Conservation (phyloP, 2,113 vertebrate genomes). For the Cynopterus brachyotis region DNA sequence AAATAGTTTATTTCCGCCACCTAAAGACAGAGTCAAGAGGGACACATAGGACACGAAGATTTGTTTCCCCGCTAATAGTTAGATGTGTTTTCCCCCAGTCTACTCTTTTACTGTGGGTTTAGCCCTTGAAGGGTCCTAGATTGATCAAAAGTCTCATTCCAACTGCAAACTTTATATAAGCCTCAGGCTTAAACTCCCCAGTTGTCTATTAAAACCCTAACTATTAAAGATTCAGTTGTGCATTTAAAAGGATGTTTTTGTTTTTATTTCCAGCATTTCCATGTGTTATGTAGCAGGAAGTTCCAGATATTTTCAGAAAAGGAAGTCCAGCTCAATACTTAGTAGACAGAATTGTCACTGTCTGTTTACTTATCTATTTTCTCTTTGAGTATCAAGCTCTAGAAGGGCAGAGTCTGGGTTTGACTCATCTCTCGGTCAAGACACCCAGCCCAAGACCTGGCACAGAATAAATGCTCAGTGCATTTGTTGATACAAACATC, state of each 20-base stretch:
- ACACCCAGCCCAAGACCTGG: not conserved
- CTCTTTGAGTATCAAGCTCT: not conserved
- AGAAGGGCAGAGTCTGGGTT: not conserved
- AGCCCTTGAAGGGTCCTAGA: not conserved
- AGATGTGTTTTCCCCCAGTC: not conserved
- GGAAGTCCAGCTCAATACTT: slow-evolving; percentile 59
- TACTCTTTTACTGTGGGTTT: not conserved
- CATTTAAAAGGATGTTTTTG: slow-evolving; percentile 31
- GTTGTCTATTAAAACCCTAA: slow-evolving; percentile 24
- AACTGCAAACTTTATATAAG: not conserved
- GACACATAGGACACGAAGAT: not conserved
- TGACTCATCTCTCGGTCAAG: slow-evolving; percentile 54
- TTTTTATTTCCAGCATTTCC: slow-evolving; percentile 50
- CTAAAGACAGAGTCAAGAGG: not conserved
- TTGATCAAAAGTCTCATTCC: not conserved
- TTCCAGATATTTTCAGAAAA: slow-evolving; percentile 60
- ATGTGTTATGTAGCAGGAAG: slow-evolving; percentile 31
- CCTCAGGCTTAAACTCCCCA: not conserved
- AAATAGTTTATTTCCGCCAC: not conserved
- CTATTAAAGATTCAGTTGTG: not conserved
- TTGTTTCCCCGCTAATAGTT: not conserved
- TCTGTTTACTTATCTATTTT: slow-evolving; percentile 63
- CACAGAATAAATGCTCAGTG: not conserved
- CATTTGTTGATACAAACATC: not conserved
- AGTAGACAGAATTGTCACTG: not conserved